Base-by-base conservation (phyloP, 2,113 vertebrate species). In the Podarcis cretensis region DNA sequence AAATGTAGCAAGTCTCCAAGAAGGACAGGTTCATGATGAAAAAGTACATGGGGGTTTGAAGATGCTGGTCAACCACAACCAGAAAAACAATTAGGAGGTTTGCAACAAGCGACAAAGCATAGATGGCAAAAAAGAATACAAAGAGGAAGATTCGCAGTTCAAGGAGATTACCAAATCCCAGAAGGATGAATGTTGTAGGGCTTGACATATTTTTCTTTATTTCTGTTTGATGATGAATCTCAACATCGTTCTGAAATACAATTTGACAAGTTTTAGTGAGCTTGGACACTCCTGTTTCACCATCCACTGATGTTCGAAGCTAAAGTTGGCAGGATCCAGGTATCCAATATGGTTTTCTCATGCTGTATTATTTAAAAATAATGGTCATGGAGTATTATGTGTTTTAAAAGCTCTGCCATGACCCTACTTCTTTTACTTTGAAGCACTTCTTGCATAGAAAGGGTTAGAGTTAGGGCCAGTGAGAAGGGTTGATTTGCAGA, bases 1-100 rank as follows among this genome's bases (percentile, higher is more conserved):
- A 93, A 30, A 89, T 86, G 90, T 93, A 92, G 65, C 87, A 93
- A 79, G 76, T 20, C 20, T 95, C 93, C 71, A 88, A 35, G 0
- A 84, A 87, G 80, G 94, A 90, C 83, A 93, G 77, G 69, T 68
- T 89, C 85, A 87, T 48, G 54, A 94, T 81, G 68, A 94, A 92
- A 76, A 93, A 92, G 71, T 90, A 95, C 93, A 94, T 92, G 84
- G 90, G 92, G 16, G 30, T 82, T 43, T 92, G 93, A 23, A 94
- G 88, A n/a, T 5, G 79, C 32, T 86, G 14, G 69, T 93, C 90
- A 6, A 27, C 1, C 3, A 81, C 5, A 40, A 91, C 30, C 66
- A 89, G 85, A 74, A 93, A 83, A 79, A 91, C 18, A 68, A 93
- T 90, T 59, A 93, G 88, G 78, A 94, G 68, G 82, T 94, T 93